Evolutionary conservation across 2,113 vertebrate genomes (phyloP).

Genomic region (Macroglossus sobrinus): DNA sequence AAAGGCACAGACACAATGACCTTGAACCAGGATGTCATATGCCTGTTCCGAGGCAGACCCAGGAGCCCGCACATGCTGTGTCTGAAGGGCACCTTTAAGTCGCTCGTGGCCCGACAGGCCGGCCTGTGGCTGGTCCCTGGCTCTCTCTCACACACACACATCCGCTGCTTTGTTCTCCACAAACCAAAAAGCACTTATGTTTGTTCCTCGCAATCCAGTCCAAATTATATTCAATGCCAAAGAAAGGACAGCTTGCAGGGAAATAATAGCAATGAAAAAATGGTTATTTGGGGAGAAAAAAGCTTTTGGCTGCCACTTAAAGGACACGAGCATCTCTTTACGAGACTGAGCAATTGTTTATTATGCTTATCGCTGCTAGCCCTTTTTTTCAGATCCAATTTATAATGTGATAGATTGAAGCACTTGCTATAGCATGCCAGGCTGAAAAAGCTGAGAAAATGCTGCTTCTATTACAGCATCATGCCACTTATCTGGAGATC

Average conservation of each 20-base stretch:
- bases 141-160: background rate
- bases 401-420: background rate
- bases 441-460: background rate
- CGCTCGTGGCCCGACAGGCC: background rate
- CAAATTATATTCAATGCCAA: background rate
- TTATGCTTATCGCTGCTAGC: background rate
- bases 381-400: background rate
- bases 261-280: background rate
- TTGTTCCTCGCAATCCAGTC: background rate
- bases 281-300: conserved; percentile 6
- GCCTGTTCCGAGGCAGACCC: conserved; percentile 25
- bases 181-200: background rate
- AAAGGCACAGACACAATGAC: background rate
- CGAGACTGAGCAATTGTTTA: background rate
- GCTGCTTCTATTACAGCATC: background rate
- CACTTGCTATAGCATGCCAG: background rate
- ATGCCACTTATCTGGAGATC: background rate
- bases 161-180: background rate
- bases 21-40: conserved; percentile 35
- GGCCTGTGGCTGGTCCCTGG: background rate
- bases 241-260: background rate
- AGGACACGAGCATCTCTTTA: background rate
- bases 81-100: background rate
- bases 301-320: background rate
- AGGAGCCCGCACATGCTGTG: background rate